Evolutionary conservation across 2,888 invertebrate genomes (phyloP), one percentile per base, ranked within the genome.

Genomic region (Argyra leucocephala): DNA sequence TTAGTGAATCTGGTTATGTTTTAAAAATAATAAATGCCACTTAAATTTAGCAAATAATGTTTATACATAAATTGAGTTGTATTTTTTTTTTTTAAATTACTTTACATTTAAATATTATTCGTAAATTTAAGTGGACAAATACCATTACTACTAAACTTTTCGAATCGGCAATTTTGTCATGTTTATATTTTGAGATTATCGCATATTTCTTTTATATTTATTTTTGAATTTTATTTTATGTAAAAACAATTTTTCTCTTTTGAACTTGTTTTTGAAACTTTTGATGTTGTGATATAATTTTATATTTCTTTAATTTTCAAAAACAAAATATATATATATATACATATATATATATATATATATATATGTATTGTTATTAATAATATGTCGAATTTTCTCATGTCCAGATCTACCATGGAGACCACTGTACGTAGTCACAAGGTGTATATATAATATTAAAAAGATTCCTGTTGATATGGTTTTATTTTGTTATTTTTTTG

Each of bases 401-500:
- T 76, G 77, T 78, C 77, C 77, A 74, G 75, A 78, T 77, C 77
- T 77, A 77, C 77, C 77, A 77, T 77, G 78, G 77, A 77, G 77
- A 76, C 77, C 78, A 76, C 77, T 77, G 77, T 76, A 77, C 77
- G 77, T 76, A 78, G 77, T 77, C 77, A 77, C 77, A 75, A 74
- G 75, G 21, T 26, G 26, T 48, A 5, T 66, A 65, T 67, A 69
- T 69, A 69, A 62, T 67, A 68, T 67, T 71, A 7, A 12, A 31
- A 31, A 31, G 7, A 31, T 31, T 10, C 31, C 4, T 26, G 31
- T 1, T n/a, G n/a, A 31, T 10, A 31, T 26, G 12, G 9, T 31
- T 2, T 12, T 10, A 31, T 2, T 31, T 31, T 31, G 7, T 3
- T 31, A 10, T 31, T 31, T 31, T 31, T 31, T 31, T 15, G 48